A percentile compares a stretch with the other conserved stretches of the same genome.
Conservation (phyloP, 2,888 invertebrate species). For the Netelia virgata region DNA sequence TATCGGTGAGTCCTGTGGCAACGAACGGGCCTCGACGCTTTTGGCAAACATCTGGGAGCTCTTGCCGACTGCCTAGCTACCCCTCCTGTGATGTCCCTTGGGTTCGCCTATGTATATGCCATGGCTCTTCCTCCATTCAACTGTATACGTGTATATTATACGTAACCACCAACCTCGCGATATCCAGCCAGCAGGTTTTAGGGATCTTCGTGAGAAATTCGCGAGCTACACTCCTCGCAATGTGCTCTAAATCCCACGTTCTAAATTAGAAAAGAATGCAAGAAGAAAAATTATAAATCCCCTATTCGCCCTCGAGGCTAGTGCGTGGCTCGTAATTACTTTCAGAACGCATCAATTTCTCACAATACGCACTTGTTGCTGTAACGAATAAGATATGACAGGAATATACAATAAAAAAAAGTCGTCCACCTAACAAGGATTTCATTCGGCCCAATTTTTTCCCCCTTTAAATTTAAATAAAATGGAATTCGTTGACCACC, state of each 20-base stretch:
- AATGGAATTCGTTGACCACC: no score
- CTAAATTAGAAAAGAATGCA: constrained; percentile 37
- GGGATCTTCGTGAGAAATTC: constrained; percentile 63
- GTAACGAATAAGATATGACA: background rate
- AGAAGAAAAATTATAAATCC: background rate
- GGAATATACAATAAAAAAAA: background rate
- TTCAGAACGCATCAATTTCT: constrained; percentile 2
- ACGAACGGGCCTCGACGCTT: constrained; percentile 67
- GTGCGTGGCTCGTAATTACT: background rate
- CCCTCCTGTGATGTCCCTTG: constrained; percentile 57
- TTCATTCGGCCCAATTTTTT: no score
- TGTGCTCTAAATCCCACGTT: constrained; percentile 54
- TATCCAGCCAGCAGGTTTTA: constrained; percentile 53
- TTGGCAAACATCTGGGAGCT: constrained; percentile 79
- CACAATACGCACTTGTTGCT: background rate
- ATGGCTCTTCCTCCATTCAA: background rate
- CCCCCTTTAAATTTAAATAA: no score
- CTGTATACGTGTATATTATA: constrained; percentile 33
- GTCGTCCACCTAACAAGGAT: no score
- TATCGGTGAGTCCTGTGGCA: constrained; percentile 44
- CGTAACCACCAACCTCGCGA: constrained; percentile 48
- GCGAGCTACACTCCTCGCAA: constrained; percentile 50
- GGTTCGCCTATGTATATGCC: constrained; percentile 34
- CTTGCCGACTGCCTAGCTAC: constrained; percentile 65
- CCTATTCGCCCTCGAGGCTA: background rate